Evolutionary conservation across 2,113 vertebrate species (phyloP).

Genomic region (Sinocyclocheilus anshuiensis): DNA sequence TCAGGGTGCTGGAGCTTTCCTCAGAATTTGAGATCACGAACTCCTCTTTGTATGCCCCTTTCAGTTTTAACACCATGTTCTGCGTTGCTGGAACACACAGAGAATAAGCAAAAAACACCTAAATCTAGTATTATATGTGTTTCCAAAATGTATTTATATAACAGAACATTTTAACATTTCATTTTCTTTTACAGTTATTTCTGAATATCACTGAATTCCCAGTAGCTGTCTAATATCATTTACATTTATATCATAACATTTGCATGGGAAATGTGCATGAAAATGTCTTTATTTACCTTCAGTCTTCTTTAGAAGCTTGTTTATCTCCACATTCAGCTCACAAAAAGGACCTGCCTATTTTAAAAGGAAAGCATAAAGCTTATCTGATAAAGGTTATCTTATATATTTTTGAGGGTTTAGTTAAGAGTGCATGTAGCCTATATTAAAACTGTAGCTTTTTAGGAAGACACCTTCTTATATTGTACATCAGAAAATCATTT

Average conservation of each 20-base stretch:
- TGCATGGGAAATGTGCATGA: neutral
- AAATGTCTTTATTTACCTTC: constrained; percentile 3
- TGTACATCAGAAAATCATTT: neutral
- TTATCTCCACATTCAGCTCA: constrained; percentile 52
- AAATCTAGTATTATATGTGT: neutral
- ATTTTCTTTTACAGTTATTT: neutral
- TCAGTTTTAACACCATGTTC: constrained; percentile 72
- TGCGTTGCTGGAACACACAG: constrained; percentile 57
- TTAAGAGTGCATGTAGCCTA: neutral
- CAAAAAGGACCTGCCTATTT: constrained; percentile 53
- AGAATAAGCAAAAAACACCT: neutral
- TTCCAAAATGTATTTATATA: neutral
- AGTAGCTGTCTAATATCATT: neutral
- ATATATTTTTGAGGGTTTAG: neutral
- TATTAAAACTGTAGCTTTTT: neutral
- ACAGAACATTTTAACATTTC: neutral
- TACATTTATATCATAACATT: neutral
- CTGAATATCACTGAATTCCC: neutral
- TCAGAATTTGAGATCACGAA: constrained; percentile 49
- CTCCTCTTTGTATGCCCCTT: constrained; percentile 73
- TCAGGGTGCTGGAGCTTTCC: neutral
- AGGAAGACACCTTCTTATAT: neutral
- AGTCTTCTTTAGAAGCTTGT: constrained; percentile 23
- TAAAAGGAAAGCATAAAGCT: neutral
- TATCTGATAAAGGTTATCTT: neutral